Conservation (phyloP, 2,797 vertebrate species). For the Pangasius krempfi region DNA sequence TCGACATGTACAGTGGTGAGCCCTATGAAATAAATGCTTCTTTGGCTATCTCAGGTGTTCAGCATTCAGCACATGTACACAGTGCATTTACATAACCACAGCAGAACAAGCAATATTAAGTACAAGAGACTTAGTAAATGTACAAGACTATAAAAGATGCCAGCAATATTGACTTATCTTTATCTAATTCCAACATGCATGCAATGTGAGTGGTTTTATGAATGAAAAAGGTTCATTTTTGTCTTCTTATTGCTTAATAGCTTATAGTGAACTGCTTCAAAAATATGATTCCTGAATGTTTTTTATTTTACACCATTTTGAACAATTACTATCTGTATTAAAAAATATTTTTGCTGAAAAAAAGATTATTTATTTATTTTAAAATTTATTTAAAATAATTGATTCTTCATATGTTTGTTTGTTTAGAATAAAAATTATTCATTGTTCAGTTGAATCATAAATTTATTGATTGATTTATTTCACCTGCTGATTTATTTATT, state of each 20-base stretch:
- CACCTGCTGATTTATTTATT: neutral
- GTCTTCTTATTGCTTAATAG: neutral
- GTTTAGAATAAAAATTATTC: neutral
- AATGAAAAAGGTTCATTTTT: constrained; percentile 5
- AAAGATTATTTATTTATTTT: neutral
- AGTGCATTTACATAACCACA: constrained; percentile 5
- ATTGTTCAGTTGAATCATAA: neutral
- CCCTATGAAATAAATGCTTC: constrained; percentile 10
- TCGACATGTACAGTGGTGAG: neutral
- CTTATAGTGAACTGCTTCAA: neutral
- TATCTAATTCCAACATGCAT: neutral
- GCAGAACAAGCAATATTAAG: constrained; percentile 23
- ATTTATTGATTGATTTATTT: constrained; percentile 18
- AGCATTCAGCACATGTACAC: neutral
- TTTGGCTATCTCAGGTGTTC: constrained; percentile 33
- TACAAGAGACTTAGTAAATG: neutral
- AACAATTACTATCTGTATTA: neutral
- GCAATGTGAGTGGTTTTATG: constrained; percentile 9
- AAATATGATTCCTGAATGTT: neutral
- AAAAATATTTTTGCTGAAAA: neutral
- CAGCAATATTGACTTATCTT: constrained; percentile 33
- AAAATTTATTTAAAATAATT: neutral
- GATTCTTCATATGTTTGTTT: neutral
- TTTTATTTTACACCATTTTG: neutral
- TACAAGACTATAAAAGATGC: neutral